Percentiles rank a stretch among this genome's conserved stretches.
Evolutionary conservation across 1,140 invertebrate genomes (phyloP).

Genomic region (Phthorimaea operculella): DNA sequence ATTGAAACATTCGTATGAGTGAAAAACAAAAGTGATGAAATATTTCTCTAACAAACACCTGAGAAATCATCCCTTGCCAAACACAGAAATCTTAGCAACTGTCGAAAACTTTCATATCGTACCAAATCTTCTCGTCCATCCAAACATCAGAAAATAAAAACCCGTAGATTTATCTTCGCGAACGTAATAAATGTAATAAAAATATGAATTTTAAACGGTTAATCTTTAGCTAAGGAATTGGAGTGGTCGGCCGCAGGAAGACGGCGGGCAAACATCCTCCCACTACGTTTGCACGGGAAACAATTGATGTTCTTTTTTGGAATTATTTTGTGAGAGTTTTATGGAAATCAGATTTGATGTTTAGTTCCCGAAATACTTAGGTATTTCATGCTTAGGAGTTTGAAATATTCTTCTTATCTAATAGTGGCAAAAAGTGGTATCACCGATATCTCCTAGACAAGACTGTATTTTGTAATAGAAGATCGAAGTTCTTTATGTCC

Average conservation of each 20-base stretch:
- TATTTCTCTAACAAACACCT: too few species aligned
- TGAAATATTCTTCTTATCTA: too few species aligned
- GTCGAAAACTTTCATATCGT: not conserved
- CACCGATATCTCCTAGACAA: too few species aligned
- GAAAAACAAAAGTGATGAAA: too few species aligned
- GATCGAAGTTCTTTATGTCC: too few species aligned
- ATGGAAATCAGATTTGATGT: constrained; percentile 39
- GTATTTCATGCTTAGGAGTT: too few species aligned
- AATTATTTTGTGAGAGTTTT: constrained; percentile 26
- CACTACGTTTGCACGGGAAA: constrained; percentile 14
- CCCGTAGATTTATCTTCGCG: not conserved
- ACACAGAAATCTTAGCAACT: not conserved
- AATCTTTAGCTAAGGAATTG: constrained; percentile 45
- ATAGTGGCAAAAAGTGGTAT: too few species aligned
- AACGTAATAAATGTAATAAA: constrained; percentile 11
- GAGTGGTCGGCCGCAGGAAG: not conserved
- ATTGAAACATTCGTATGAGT: too few species aligned
- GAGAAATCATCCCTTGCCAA: too few species aligned
- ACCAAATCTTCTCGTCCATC: not conserved
- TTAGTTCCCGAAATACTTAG: too few species aligned
- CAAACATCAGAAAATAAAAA: not conserved
- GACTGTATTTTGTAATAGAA: too few species aligned
- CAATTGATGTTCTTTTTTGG: constrained; percentile 16
- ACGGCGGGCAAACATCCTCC: constrained; percentile 29
- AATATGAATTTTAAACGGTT: constrained; percentile 59